phyloP scores from a whole-genome alignment of 2,888 invertebrate genomes.

The Rhagium mordax region DNA sequence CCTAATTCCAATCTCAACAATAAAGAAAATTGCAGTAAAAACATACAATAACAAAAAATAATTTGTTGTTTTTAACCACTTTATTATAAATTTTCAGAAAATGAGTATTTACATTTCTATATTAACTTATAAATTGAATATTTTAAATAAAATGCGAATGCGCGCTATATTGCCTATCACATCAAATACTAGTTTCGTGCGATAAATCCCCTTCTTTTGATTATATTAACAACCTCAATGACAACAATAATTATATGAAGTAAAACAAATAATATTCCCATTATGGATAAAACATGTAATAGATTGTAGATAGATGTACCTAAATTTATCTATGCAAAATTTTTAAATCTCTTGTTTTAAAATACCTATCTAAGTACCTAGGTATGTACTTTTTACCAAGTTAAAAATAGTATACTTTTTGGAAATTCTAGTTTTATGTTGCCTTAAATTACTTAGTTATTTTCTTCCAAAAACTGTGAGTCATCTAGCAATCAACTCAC shows the following conservation, averaged over 20 bases:
- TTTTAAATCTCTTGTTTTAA: too few relatives aligned
- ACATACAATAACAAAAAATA: slow-evolving; percentile 34
- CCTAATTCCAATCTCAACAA: slow-evolving; percentile 55
- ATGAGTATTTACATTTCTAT: background rate
- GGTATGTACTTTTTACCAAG: background rate
- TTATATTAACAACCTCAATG: background rate
- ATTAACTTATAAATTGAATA: background rate
- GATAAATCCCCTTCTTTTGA: background rate
- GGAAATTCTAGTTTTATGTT: slow-evolving; percentile 10
- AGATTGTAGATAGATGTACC: too few relatives aligned
- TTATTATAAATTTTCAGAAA: slow-evolving; percentile 10
- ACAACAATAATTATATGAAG: slow-evolving; percentile 6
- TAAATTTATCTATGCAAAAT: too few relatives aligned
- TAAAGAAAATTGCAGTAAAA: slow-evolving; percentile 31
- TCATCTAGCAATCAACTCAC: background rate
- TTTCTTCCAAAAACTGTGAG: slow-evolving; percentile 3
- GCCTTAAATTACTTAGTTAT: slow-evolving; percentile 7
- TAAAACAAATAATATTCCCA: background rate
- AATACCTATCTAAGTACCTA: slow-evolving; percentile 1
- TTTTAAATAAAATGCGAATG: slow-evolving; percentile 24
- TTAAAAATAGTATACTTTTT: slow-evolving; percentile 3
- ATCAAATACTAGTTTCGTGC: background rate
- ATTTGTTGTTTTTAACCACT: background rate
- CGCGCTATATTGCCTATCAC: slow-evolving; percentile 44
- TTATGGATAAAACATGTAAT: background rate